Evolutionary conservation across 2,113 vertebrate genomes (phyloP).

Genomic region (Ptilorrhoa leucosticta): DNA sequence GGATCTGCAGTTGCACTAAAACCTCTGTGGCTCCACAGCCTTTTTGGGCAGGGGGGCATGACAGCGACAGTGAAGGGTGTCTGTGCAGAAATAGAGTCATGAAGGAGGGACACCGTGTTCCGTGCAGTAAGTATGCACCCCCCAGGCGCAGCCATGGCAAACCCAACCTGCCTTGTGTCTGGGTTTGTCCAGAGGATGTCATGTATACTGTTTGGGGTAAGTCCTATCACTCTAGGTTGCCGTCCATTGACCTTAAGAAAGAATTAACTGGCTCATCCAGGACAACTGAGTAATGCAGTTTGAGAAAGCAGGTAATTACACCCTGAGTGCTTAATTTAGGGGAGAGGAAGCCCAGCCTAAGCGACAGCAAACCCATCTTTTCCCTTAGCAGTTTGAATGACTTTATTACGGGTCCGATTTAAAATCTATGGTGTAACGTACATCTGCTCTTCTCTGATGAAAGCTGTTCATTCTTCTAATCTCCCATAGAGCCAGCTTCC

Average conservation of each 20-base stretch:
- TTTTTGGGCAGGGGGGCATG: accelerated
- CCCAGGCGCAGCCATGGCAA: not conserved
- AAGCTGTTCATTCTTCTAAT: not conserved
- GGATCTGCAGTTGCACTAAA: not conserved
- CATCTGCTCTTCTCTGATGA: not conserved
- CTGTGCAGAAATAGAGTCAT: not conserved
- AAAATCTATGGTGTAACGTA: not conserved
- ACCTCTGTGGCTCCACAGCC: not conserved
- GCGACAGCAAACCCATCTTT: not conserved
- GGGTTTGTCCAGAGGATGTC: accelerated
- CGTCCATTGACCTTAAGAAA: accelerated
- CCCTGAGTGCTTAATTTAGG: not conserved
- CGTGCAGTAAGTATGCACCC: too few species aligned
- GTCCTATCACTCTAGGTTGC: not conserved
- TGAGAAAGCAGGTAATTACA: not conserved
- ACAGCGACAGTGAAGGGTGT: accelerated
- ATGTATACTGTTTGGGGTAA: not conserved
- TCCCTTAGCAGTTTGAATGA: not conserved
- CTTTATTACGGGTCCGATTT: not conserved
- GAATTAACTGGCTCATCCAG: not conserved
- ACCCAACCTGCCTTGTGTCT: not conserved
- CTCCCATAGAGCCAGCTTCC: not conserved
- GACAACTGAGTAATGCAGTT: not conserved
- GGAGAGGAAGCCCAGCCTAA: not conserved
- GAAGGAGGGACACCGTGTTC: not conserved